These are phyloP conservation scores for Echinops telfairi DNA, from an alignment of 2,113 vertebrate genomes.

Conservation along the genomic window DNA sequence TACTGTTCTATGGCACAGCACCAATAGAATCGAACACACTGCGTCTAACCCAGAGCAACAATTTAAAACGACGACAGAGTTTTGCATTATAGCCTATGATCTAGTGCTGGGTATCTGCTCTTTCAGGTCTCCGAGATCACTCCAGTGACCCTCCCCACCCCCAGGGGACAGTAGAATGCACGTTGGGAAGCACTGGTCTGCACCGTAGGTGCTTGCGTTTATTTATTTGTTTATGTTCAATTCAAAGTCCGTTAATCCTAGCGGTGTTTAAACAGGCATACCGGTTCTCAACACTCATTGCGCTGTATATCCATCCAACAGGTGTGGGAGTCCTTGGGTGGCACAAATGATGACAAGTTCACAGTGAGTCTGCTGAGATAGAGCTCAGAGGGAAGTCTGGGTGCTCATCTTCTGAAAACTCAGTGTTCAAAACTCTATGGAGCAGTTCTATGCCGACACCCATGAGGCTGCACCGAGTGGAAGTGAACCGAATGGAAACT, in stretches of 20 bases:
- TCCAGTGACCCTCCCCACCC: too few species aligned
- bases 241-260: background rate
- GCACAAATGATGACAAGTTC: background rate
- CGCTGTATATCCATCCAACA: background rate
- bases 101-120: too few species aligned
- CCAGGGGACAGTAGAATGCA: too few species aligned
- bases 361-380: background rate
- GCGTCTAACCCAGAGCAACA: background rate
- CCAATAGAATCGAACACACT: background rate
- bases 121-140: too few species aligned
- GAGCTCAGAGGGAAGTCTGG: background rate
- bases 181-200: background rate
- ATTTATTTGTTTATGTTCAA: constrained; percentile 41
- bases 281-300: background rate
- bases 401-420: background rate
- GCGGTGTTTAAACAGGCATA: background rate
- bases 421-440: background rate
- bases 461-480: background rate
- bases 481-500: background rate
- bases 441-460: background rate
- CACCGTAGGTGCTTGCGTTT: background rate
- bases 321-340: background rate
- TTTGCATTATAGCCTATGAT: too few species aligned
- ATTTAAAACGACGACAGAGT: too few species aligned
- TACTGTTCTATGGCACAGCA: background rate